Conservation (phyloP, 2,113 vertebrate species). For the Varanus komodoensis region DNA sequence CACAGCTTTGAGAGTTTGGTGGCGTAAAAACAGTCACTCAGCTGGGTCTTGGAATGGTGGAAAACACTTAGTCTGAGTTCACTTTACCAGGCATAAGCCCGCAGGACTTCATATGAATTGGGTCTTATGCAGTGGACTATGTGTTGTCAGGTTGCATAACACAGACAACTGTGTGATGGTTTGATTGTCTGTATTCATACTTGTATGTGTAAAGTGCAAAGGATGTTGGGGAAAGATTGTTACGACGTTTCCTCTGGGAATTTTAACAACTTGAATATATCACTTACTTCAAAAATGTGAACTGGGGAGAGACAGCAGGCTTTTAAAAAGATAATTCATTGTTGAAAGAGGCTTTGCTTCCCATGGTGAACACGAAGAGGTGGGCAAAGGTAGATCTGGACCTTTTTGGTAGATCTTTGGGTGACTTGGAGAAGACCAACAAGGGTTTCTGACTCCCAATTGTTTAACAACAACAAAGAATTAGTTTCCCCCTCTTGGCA, state of each 20-base stretch:
- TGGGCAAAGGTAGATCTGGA: too few relatives aligned
- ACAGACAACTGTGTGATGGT: background rate
- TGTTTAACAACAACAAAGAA: too few relatives aligned
- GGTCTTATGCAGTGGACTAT: background rate
- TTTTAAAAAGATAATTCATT: background rate
- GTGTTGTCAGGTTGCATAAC: background rate
- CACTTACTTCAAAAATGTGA: background rate
- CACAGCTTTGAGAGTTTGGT: background rate
- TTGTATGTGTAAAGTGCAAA: background rate
- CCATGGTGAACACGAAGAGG: background rate
- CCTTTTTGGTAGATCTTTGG: too few relatives aligned
- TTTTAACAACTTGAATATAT: slow-evolving; percentile 5
- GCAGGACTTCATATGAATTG: background rate
- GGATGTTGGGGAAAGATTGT: background rate
- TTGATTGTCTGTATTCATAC: background rate
- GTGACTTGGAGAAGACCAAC: too few relatives aligned
- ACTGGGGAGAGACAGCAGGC: background rate
- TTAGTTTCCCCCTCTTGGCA: too few relatives aligned
- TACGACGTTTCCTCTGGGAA: slow-evolving; percentile 36
- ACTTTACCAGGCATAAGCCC: background rate
- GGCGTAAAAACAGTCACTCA: background rate
- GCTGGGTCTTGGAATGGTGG: too few relatives aligned
- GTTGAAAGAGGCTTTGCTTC: background rate
- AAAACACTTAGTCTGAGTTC: background rate
- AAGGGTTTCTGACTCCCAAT: too few relatives aligned